Conservation (phyloP, 2,113 vertebrate species). For the Cebus imitator region DNA sequence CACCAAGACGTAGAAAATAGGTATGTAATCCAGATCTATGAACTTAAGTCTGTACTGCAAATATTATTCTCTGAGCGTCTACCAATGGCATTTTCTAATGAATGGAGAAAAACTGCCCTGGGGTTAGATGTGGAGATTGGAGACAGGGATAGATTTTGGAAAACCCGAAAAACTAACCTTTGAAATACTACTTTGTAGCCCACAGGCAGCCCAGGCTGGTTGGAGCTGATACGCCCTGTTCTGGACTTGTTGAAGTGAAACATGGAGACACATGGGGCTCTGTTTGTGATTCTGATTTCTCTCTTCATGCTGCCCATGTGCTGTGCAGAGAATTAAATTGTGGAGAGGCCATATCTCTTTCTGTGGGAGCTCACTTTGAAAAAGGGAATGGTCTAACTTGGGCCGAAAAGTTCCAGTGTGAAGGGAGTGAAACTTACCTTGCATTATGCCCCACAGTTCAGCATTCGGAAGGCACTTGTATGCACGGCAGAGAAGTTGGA, state of each 20-base stretch:
- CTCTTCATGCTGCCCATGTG: background rate
- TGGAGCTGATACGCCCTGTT: fast-evolving
- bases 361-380: background rate
- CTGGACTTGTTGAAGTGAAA: conserved; percentile 50
- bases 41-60: background rate
- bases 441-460: background rate
- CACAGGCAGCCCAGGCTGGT: conserved; percentile 20
- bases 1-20: background rate
- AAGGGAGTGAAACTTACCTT: background rate
- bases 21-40: background rate
- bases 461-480: background rate
- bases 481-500: background rate
- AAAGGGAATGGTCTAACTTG: background rate
- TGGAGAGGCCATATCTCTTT: fast-evolving
- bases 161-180: background rate
- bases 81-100: background rate
- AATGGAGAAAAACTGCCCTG: background rate
- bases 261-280: background rate
- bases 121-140: background rate
- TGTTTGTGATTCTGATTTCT: background rate
- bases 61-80: background rate
- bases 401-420: background rate
- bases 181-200: background rate
- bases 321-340: conserved; percentile 72
- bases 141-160: background rate